Percentiles rank a stretch among this genome's conserved stretches.
Evolutionary conservation across 1,140 invertebrate genomes (phyloP).

Genomic region (Meteorus sp.): DNA sequence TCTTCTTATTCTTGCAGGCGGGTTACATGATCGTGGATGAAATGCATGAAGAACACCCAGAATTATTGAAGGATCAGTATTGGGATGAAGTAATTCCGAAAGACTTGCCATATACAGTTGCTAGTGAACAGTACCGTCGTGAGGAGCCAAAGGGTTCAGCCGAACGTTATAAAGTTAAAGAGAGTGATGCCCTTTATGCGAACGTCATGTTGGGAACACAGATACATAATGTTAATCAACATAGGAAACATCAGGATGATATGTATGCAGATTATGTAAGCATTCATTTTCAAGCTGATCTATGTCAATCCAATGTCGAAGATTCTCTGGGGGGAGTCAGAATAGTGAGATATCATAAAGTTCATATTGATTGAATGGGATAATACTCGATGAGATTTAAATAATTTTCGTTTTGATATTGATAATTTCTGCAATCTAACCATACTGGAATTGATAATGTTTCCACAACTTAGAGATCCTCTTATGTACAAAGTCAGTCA

Average conservation of each 20-base stretch:
- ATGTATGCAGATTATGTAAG: slow-evolving; percentile 85
- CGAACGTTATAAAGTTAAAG: slow-evolving; percentile 81
- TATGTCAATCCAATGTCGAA: slow-evolving; percentile 1
- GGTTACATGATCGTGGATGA: slow-evolving; percentile 90
- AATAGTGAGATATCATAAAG: not conserved
- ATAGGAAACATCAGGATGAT: slow-evolving; percentile 71
- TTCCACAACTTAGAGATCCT: too few species aligned
- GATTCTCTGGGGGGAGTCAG: too few species aligned
- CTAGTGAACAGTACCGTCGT: slow-evolving; percentile 78
- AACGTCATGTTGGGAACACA: slow-evolving; percentile 64
- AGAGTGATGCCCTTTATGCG: slow-evolving; percentile 79
- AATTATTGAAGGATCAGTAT: slow-evolving; percentile 84
- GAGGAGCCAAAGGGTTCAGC: slow-evolving; percentile 83
- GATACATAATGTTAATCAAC: slow-evolving; percentile 56
- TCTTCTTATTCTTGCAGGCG: slow-evolving; percentile 63
- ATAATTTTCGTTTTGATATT: too few species aligned
- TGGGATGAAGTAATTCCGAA: slow-evolving; percentile 90
- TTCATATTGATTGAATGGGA: too few species aligned
- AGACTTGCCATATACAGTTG: slow-evolving; percentile 83
- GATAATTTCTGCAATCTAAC: too few species aligned
- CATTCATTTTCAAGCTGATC: slow-evolving; percentile 35
- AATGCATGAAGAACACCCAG: slow-evolving; percentile 88
- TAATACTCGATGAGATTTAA: too few species aligned
- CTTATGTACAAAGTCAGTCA: too few species aligned
- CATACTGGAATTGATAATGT: too few species aligned